phyloP scores from a whole-genome alignment of 2,113 vertebrate genomes.

The Psilopogon haemacephalus region DNA sequence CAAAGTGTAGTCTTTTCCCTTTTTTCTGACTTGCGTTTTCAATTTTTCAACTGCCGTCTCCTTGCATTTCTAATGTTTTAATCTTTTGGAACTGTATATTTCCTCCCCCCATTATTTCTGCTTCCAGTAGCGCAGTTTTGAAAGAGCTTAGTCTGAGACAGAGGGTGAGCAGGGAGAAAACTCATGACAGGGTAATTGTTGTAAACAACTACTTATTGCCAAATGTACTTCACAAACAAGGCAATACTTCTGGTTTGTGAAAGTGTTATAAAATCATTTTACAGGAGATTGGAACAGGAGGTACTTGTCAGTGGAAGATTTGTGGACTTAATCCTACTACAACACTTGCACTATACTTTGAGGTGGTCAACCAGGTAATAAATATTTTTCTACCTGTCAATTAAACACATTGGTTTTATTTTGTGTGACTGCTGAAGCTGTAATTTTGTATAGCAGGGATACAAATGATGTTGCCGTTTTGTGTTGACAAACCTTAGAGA shows the following conservation, averaged over 20 bases:
- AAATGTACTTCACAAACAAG: background rate
- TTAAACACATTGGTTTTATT: background rate
- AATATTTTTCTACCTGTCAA: background rate
- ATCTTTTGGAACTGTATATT: background rate
- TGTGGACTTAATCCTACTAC: conserved; percentile 91
- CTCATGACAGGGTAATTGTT: background rate
- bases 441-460: background rate
- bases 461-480: background rate
- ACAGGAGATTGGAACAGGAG: conserved; percentile 96
- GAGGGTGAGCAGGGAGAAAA: background rate
- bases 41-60: background rate
- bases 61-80: background rate
- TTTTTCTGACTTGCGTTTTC: background rate
- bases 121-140: background rate
- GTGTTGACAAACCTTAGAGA: background rate
- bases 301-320: conserved; percentile 97
- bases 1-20: background rate
- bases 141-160: background rate
- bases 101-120: background rate
- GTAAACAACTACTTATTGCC: background rate
- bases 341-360: conserved; percentile 93
- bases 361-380: conserved; percentile 96
- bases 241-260: background rate
- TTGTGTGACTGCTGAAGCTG: background rate
- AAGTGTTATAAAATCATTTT: conserved; percentile 26